Percentiles rank a stretch among this genome's conserved stretches.
phyloP scores from a whole-genome alignment of 2,113 vertebrate species.

The Oryzias curvinotus region DNA sequence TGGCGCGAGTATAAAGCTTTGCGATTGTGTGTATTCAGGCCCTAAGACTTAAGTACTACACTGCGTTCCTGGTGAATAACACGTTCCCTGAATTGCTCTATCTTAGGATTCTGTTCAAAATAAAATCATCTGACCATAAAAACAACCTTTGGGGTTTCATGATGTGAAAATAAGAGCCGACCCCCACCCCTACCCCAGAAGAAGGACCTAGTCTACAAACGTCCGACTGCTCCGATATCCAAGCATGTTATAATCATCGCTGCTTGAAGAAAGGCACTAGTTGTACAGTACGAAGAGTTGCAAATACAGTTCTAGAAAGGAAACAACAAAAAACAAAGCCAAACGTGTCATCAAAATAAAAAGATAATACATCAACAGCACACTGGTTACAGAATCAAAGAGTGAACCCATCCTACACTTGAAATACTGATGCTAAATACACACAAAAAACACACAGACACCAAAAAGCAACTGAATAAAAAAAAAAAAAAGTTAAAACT shows the following conservation, averaged over 20 bases:
- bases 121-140: slow-evolving; percentile 16
- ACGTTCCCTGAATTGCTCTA: slow-evolving; percentile 63
- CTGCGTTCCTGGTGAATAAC: slow-evolving; percentile 37
- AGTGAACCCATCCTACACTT: slow-evolving; percentile 88
- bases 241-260: slow-evolving; percentile 24
- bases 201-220: slow-evolving; percentile 19
- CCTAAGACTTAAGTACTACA: slow-evolving; percentile 41
- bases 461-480: slow-evolving; percentile 38
- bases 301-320: slow-evolving; percentile 62
- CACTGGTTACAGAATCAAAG: slow-evolving; percentile 87
- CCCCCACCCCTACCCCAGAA: neutral
- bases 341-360: slow-evolving; percentile 15
- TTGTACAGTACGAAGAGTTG: slow-evolving; percentile 67
- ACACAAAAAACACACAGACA: slow-evolving; percentile 42
- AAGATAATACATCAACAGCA: slow-evolving; percentile 72
- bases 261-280: slow-evolving; percentile 67
- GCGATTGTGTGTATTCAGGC: slow-evolving; percentile 54
- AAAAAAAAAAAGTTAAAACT: slow-evolving; percentile 78
- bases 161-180: slow-evolving; percentile 35
- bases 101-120: slow-evolving; percentile 53
- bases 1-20: slow-evolving; percentile 74
- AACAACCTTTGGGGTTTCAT: slow-evolving; percentile 50
- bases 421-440: slow-evolving; percentile 91
- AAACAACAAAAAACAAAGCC: slow-evolving; percentile 71
- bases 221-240: slow-evolving; percentile 14